A percentile compares a stretch with the other conserved stretches of the same genome.
phyloP scores from a whole-genome alignment of 2,888 invertebrate genomes.

The Linnaemya vulpina region DNA sequence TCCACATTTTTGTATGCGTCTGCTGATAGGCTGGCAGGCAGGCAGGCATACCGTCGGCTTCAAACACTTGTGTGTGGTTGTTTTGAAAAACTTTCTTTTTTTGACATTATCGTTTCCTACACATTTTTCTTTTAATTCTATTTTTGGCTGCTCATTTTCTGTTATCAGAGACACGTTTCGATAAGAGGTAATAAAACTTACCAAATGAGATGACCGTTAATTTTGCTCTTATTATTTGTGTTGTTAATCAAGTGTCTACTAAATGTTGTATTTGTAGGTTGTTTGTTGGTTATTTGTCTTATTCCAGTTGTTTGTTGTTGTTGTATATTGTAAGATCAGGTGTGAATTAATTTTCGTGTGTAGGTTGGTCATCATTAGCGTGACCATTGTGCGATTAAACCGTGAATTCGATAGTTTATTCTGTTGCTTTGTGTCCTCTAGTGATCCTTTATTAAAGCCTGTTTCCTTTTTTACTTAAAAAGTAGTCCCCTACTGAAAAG shows the following conservation, averaged over 20 bases:
- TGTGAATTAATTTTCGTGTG: slow-evolving; percentile 65
- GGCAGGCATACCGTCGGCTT: neutral
- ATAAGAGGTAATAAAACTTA: slow-evolving; percentile 50
- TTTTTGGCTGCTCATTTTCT: neutral
- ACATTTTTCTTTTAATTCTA: slow-evolving; percentile 18
- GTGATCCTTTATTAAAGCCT: neutral
- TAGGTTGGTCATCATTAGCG: slow-evolving; percentile 58
- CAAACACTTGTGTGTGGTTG: slow-evolving; percentile 49
- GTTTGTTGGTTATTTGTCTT: slow-evolving; percentile 22
- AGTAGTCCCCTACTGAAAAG: no score
- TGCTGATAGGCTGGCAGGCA: no score
- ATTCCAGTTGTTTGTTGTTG: neutral
- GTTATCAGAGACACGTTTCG: slow-evolving; percentile 47
- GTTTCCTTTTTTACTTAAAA: neutral
- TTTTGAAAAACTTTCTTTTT: slow-evolving; percentile 61
- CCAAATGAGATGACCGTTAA: slow-evolving; percentile 35
- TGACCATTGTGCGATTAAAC: neutral
- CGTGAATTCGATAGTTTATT: no score
- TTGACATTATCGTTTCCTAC: slow-evolving; percentile 22
- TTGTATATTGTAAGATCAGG: slow-evolving; percentile 53
- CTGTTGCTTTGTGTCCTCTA: neutral
- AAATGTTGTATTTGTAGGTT: slow-evolving; percentile 16
- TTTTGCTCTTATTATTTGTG: slow-evolving; percentile 27
- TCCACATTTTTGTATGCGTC: slow-evolving; percentile 57
- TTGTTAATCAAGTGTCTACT: slow-evolving; percentile 43